Evolutionary conservation across 2,888 invertebrate species (phyloP).

Genomic region (Julus scandinavius): DNA sequence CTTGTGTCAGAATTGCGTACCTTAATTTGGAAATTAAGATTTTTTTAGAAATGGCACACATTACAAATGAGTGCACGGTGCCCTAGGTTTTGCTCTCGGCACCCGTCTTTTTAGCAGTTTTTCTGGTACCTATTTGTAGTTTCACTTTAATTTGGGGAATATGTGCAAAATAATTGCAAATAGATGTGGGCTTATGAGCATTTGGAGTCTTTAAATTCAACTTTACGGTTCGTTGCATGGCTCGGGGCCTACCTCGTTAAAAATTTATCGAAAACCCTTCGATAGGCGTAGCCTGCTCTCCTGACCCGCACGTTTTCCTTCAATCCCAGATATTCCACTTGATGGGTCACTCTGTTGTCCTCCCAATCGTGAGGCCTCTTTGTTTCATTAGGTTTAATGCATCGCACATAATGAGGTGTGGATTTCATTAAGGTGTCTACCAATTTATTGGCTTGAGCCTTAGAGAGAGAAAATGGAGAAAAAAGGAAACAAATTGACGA

Average conservation of each 20-base stretch:
- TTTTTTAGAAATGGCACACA: no score
- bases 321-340: conserved; percentile 76
- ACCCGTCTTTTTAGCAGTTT: neutral
- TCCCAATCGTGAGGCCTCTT: conserved; percentile 76
- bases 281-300: conserved; percentile 76
- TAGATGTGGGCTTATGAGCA: neutral
- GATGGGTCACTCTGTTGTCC: conserved; percentile 73
- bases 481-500: neutral
- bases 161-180: neutral
- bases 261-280: conserved; percentile 73
- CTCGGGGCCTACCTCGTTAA: conserved; percentile 67
- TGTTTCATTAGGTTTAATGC: conserved; percentile 78
- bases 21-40: conserved; percentile 63
- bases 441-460: conserved; percentile 74
- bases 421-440: conserved; percentile 75
- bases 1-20: conserved; percentile 74
- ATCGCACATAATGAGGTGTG: conserved; percentile 77
- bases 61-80: no score
- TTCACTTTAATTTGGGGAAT: neutral
- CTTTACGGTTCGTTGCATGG: neutral
- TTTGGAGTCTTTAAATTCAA: neutral
- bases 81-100: no score
- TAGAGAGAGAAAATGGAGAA: conserved; percentile 56
- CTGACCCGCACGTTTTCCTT: conserved; percentile 77
- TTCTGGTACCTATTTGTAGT: neutral